Percentiles rank a stretch among this genome's conserved stretches.
phyloP scores from a whole-genome alignment of 2,113 vertebrate species.

The Epinephelus moara region DNA sequence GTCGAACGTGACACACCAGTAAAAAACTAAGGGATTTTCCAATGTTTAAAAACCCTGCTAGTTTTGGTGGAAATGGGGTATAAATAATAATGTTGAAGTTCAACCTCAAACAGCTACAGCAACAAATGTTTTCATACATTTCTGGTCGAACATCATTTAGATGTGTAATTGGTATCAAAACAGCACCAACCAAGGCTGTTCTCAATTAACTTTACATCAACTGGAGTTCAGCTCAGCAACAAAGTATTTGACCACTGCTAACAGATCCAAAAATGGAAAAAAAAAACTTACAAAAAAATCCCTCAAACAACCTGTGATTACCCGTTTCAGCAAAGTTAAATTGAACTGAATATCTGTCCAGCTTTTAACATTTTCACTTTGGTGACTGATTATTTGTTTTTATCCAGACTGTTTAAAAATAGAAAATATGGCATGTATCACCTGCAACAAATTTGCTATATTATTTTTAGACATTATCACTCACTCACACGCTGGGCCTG shows the following conservation, averaged over 20 bases:
- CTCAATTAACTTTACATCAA: background rate
- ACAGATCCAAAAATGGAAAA: background rate
- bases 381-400: background rate
- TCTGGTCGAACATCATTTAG: background rate
- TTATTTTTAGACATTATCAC: background rate
- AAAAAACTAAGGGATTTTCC: no score
- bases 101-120: background rate
- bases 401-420: background rate
- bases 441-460: background rate
- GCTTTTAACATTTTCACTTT: background rate
- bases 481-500: background rate
- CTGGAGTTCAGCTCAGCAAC: background rate
- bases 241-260: background rate
- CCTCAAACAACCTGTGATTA: background rate
- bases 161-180: background rate
- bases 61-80: no score
- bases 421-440: background rate
- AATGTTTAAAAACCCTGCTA: no score
- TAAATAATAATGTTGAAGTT: background rate
- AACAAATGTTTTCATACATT: background rate
- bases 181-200: background rate
- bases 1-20: no score
- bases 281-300: background rate
- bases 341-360: background rate
- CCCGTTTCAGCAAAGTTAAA: background rate